phyloP scores from a whole-genome alignment of 1,140 invertebrate species.

The Trissolcus basalis region DNA sequence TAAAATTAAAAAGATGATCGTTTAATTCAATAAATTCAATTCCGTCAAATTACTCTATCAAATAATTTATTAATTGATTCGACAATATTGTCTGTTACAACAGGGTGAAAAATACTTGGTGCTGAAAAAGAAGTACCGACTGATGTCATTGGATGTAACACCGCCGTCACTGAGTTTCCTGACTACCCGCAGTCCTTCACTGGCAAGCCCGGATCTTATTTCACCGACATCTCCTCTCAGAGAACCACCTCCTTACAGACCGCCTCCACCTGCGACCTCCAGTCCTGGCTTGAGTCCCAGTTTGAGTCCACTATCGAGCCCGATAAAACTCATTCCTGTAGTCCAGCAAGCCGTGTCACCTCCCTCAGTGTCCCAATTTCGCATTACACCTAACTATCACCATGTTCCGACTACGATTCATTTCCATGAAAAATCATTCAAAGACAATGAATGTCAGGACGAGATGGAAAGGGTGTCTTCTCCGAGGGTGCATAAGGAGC shows the following conservation, averaged over 20 bases:
- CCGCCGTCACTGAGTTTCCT: conserved; percentile 59
- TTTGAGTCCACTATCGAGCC: conserved; percentile 37
- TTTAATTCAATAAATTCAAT: no score
- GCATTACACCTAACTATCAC: conserved; percentile 19
- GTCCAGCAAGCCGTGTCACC: conserved; percentile 30
- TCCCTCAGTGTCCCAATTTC: conserved; percentile 14
- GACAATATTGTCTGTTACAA: conserved; percentile 45
- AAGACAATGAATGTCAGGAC: conserved; percentile 44
- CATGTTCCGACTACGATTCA: conserved; percentile 32
- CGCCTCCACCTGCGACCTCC: conserved; percentile 78
- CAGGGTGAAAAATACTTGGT: conserved; percentile 89
- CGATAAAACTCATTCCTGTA: conserved; percentile 44
- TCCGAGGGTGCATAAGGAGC: conserved; percentile 11
- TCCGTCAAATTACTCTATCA: not conserved
- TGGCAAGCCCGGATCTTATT: conserved; percentile 62
- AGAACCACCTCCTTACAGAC: conserved; percentile 82
- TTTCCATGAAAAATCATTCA: conserved; percentile 36
- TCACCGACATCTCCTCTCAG: conserved; percentile 69
- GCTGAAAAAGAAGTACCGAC: conserved; percentile 85
- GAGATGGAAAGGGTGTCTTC: conserved; percentile 29
- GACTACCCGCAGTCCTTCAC: conserved; percentile 57
- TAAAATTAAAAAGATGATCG: no score
- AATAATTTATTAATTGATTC: not conserved
- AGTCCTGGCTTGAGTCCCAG: conserved; percentile 58
- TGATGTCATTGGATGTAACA: conserved; percentile 70